These are phyloP conservation scores for Rousettus leschenaultii DNA, from an alignment of 2,113 vertebrate species.

Conservation along the genomic window DNA sequence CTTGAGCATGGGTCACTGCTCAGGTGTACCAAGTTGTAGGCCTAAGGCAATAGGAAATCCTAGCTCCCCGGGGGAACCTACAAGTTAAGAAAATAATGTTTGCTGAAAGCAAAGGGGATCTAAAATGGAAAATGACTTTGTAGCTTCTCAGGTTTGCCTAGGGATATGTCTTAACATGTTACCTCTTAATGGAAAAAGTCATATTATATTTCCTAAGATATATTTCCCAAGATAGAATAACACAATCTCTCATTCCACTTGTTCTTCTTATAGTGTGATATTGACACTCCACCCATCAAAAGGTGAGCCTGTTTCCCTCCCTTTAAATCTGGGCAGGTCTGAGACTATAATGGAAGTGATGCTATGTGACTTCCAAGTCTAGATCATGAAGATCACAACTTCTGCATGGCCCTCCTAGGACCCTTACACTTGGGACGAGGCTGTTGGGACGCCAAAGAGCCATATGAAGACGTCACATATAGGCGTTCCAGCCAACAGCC, in stretches of 20 bases:
- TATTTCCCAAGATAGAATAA: slow-evolving; percentile 7
- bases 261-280: background rate
- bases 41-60: background rate
- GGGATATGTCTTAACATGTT: background rate
- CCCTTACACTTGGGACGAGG: background rate
- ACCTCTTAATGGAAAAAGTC: slow-evolving; percentile 12
- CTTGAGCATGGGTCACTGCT: background rate
- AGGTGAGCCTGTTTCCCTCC: background rate
- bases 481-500: background rate
- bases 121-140: slow-evolving; percentile 48
- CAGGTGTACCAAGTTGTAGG: background rate
- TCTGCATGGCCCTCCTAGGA: background rate
- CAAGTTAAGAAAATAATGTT: slow-evolving; percentile 6
- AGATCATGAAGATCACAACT: background rate
- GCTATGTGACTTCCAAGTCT: background rate
- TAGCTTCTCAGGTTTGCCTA: slow-evolving; percentile 40
- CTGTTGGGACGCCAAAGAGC: background rate
- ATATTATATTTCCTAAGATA: background rate
- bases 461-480: background rate
- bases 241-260: background rate
- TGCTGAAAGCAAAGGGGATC: slow-evolving; percentile 19
- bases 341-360: background rate
- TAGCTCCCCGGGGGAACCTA: background rate
- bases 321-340: background rate
- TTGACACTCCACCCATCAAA: background rate